These are phyloP conservation scores for Pseudochirops corinnae DNA, from an alignment of 2,797 vertebrate genomes.

Conservation along the genomic window DNA sequence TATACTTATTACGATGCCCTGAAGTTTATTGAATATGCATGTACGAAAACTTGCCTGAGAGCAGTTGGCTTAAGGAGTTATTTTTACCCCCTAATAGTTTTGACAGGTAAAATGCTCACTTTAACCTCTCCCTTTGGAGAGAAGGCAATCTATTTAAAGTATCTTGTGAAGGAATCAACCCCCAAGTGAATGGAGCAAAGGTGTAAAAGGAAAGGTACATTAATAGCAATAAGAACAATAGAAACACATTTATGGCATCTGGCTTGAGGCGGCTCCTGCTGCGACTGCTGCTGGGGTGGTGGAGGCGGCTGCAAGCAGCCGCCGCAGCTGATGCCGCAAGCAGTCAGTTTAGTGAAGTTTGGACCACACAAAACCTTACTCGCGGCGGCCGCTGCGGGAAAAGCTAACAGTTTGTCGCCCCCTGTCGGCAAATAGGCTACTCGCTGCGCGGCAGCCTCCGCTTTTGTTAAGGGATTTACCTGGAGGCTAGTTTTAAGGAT, in stretches of 20 bases:
- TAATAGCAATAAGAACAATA: neutral
- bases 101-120: neutral
- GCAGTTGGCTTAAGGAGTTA: neutral
- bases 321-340: neutral
- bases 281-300: neutral
- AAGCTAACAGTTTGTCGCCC: conserved; percentile 79
- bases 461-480: neutral
- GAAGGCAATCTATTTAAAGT: neutral
- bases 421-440: conserved; percentile 68
- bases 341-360: fast-evolving
- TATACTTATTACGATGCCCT: neutral
- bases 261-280: neutral
- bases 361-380: neutral
- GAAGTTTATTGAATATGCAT: neutral
- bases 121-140: neutral
- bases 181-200: neutral
- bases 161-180: neutral
- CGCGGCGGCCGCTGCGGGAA: neutral
- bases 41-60: neutral
- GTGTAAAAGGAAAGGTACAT: neutral
- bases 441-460: neutral
- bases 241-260: neutral
- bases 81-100: neutral
- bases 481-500: neutral
- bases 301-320: neutral